Percentiles rank a stretch among this genome's conserved stretches.
Conservation (phyloP, 2,113 vertebrate species). For the Tricholaema leucomelas region DNA sequence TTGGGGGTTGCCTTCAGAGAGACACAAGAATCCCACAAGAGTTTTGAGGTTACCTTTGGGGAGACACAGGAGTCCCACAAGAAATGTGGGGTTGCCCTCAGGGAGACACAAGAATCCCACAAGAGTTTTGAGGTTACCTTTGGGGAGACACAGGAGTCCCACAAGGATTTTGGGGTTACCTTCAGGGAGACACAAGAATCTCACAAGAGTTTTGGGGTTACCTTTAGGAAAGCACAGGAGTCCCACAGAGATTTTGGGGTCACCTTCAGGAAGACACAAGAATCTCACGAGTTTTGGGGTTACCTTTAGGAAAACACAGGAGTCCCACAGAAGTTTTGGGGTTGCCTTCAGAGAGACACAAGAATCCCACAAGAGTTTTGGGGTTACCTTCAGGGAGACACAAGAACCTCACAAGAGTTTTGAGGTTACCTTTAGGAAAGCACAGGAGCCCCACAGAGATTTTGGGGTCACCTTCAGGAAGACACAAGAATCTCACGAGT, state of each 20-base stretch:
- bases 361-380: neutral
- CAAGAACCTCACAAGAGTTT: neutral
- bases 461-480: no score
- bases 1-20: no score
- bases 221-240: fast-evolving
- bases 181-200: fast-evolving
- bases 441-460: fast-evolving
- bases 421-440: no score
- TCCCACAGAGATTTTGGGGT: neutral
- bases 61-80: fast-evolving
- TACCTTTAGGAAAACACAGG: fast-evolving
- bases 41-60: no score
- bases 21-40: fast-evolving
- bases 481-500: no score
- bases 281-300: no score
- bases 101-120: fast-evolving
- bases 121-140: neutral
- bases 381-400: no score
- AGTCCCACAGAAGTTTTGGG: neutral
- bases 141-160: fast-evolving
- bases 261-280: no score
- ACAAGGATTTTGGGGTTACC: neutral
- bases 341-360: no score
- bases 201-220: neutral
- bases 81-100: no score